Base-by-base conservation (phyloP, 2,797 vertebrate genomes). In the Myoxocephalus aenaeus region DNA sequence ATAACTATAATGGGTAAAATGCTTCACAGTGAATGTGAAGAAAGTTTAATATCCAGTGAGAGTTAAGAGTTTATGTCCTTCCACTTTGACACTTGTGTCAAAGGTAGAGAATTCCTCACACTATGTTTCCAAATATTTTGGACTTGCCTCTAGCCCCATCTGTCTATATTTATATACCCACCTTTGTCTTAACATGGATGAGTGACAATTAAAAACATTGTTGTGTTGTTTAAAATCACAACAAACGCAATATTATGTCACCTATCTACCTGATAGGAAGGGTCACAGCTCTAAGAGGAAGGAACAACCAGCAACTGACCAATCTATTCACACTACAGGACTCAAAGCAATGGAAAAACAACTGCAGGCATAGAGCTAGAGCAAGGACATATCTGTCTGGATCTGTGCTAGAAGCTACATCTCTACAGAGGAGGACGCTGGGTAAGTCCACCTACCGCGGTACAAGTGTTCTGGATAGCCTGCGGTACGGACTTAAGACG, bases 371-470 rank as follows among this genome's bases (percentile, higher is more conserved):
- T 1, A 51, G 42, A 71, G 59, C 61, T 82, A 48, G 54, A 81
- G 70, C n/a, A 18, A 25, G 61, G 59, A 74, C 25, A 18, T 1
- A 9, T 67, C 46, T 44, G 54, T 71, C 44, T 83, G 25, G 59
- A 73, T 53, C 9, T 12, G 62, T 25, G 61, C 82, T 86, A 89
- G 58, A 50, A 74, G 54, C 75, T 81, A 85, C 40, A 17, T 66
- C 73, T 86, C 86, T 84, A 89, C 79, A 73, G 32, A 81, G 71
- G 65, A 87, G 65, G 87, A 90, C 86, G 80, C 75, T 65, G 66
- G 48, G 71, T 75, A 51, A 84, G 83, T 87, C 93, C 91, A 95
- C 94, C 92, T 92, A 95, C 94, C 94, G 89, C 81, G 94, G 95
- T 32, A 90, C 86, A 3, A 95, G 62, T 20, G 89, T 91, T 90